Percentiles rank a stretch among this genome's conserved stretches.
Conservation (phyloP, 1,140 invertebrate species). For the Psix sp. region DNA sequence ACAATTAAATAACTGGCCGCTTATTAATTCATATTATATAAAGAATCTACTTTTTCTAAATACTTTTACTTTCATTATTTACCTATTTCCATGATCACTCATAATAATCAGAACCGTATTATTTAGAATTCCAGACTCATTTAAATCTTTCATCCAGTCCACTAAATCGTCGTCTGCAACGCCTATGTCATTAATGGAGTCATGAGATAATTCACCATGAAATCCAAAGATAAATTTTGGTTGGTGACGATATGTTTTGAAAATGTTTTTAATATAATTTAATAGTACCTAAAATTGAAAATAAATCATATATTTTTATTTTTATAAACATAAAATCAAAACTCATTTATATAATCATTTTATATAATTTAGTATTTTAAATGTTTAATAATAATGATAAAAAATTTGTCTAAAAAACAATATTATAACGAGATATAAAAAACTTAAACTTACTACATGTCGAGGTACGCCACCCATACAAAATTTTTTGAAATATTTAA, state of each 20-base stretch:
- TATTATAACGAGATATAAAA: conserved; percentile 35
- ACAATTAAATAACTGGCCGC: too few species aligned
- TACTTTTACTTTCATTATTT: conserved; percentile 6
- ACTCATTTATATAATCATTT: too few species aligned
- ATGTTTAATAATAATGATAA: too few species aligned
- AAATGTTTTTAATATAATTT: conserved; percentile 81
- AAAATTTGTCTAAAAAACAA: too few species aligned
- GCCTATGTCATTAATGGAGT: conserved; percentile 87
- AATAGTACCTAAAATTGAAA: conserved; percentile 79
- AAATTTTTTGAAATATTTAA: conserved; percentile 79
- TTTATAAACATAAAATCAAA: too few species aligned
- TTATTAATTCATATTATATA: too few species aligned
- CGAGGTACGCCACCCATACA: conserved; percentile 88
- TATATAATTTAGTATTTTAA: too few species aligned
- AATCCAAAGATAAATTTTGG: conserved; percentile 92
- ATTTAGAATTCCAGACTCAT: conserved; percentile 81
- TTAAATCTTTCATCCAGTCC: conserved; percentile 81
- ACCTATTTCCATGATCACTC: conserved; percentile 93
- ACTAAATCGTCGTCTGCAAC: conserved; percentile 85
- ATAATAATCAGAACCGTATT: conserved; percentile 90
- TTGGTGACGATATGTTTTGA: conserved; percentile 80
- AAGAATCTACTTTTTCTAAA: neutral
- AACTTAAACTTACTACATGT: conserved; percentile 81
- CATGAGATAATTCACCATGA: conserved; percentile 93
- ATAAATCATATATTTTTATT: neutral